Base-by-base conservation (phyloP, 2,888 invertebrate species). In the Perizoma flavofasciatum region DNA sequence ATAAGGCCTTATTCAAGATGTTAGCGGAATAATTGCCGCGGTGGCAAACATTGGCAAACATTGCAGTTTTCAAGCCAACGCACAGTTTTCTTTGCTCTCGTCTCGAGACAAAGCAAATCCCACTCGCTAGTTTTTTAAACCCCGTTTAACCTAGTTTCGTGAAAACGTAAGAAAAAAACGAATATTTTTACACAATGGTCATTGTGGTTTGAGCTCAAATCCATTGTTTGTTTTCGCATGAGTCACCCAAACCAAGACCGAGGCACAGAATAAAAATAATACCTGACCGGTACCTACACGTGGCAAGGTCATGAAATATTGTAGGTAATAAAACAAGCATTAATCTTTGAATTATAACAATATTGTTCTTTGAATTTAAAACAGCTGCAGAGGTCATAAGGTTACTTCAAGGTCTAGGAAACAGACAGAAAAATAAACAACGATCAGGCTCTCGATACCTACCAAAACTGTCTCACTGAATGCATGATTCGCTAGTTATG, bases 151-250 rank as follows among this genome's bases (percentile, higher is more conserved):
- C 55, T 45, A 61, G 58, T 59, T 65, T 49, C 51, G 22, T 50
- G 45, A 55, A 55, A 56, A 61, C 59, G 55, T 37, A 33, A 41
- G 32, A 52, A 59, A 41, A 8, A 55, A 61, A 61, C 49, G 22
- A 59, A 59, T 45, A 60, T 10, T 53, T 46, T 65, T 63, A 68
- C 71, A 86, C 85, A 86, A 86, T 84, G 74, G 73, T 72, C 71
- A 81, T 85, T 86, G 82, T 82, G 71, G 63, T 73, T 65, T 59
- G 59, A 67, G 71, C 72, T 73, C 65, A 72, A 78, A 77, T 77
- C 68, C 72, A 75, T 80, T 79, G 75, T 79, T 71, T 73, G 71
- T 73, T 70, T 75, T 74, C 68, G 73, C 75, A 72, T 81, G 82
- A 83, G 62, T 83, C 79, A 54, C 22, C 37, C 62, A 68, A 72